A percentile compares a stretch with the other conserved stretches of the same genome.
Conservation (phyloP, 37 sponge, comb jelly and placozoan genomes). For the Ephydatia muelleri region DNA sequence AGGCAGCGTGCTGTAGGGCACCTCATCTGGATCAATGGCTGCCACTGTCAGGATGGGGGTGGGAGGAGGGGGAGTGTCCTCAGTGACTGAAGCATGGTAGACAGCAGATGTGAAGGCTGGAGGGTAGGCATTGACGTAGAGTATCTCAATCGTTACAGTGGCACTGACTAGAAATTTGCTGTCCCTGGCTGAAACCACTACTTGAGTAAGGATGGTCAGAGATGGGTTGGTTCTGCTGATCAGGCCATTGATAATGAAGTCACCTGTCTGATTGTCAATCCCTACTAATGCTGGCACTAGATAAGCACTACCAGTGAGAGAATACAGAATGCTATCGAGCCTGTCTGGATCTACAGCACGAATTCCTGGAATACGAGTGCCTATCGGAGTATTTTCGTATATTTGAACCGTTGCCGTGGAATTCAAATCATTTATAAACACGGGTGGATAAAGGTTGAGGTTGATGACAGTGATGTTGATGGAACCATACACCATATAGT, state of each 20-base stretch:
- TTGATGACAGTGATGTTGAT: slow-evolving; percentile 24
- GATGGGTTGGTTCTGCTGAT: slow-evolving; percentile 38
- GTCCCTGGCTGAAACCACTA: slow-evolving; percentile 44
- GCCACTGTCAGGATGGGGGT: slow-evolving; percentile 19
- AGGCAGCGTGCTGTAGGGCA: slow-evolving; percentile 14
- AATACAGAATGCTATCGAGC: slow-evolving; percentile 29
- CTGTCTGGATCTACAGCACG: slow-evolving; percentile 51
- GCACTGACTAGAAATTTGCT: neutral
- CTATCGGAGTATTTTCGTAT: slow-evolving; percentile 29
- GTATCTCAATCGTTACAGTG: slow-evolving; percentile 23
- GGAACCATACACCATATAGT: neutral
- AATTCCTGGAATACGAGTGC: slow-evolving; percentile 22
- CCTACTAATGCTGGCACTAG: slow-evolving; percentile 20
- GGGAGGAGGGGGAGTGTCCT: slow-evolving; percentile 27
- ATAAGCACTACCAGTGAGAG: slow-evolving; percentile 20
- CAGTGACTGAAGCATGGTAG: slow-evolving; percentile 28
- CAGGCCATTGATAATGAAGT: slow-evolving; percentile 5
- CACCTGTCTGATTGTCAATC: slow-evolving; percentile 48
- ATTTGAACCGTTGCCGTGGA: slow-evolving; percentile 4
- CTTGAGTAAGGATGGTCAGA: neutral
- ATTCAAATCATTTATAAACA: slow-evolving; percentile 3
- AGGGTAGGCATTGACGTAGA: slow-evolving; percentile 44
- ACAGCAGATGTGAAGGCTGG: slow-evolving; percentile 34
- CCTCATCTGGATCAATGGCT: slow-evolving; percentile 71
- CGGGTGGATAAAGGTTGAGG: slow-evolving; percentile 29